Conservation (phyloP, 2,888 invertebrate species). For the Cryptocheilus praepositus region DNA sequence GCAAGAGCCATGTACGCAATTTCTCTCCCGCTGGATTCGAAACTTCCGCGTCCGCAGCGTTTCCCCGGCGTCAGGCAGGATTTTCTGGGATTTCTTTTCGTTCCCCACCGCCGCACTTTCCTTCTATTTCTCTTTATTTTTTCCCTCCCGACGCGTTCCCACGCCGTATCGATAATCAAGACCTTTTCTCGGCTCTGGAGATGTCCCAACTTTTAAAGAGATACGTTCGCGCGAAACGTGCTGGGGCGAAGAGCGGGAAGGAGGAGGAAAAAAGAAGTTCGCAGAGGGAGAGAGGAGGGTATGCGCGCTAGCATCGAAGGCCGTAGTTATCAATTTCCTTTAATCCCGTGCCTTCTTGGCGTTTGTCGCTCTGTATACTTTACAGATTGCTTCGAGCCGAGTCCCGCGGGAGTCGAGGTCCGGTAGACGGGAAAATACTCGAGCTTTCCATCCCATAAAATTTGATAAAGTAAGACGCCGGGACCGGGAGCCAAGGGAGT, state of each 20-base stretch:
- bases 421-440: constrained; percentile 29
- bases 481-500: constrained; percentile 18
- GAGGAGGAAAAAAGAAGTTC: neutral
- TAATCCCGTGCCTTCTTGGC: constrained; percentile 37
- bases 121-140: neutral
- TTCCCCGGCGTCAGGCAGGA: neutral
- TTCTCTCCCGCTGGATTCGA: constrained; percentile 42
- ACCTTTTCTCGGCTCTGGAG: constrained; percentile 18
- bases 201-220: constrained; percentile 14
- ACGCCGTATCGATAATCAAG: constrained; percentile 29
- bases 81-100: constrained; percentile 18
- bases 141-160: constrained; percentile 14
- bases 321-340: constrained; percentile 42
- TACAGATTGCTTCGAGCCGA: constrained; percentile 41
- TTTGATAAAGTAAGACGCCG: constrained; percentile 48
- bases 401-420: constrained; percentile 27
- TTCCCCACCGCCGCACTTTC: constrained; percentile 9
- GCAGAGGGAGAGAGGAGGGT: too few species aligned
- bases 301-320: too few species aligned
- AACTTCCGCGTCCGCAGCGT: constrained; percentile 36
- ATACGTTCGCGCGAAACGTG: neutral
- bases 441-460: constrained; percentile 43
- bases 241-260: neutral
- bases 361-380: constrained; percentile 37
- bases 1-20: constrained; percentile 51